These are phyloP conservation scores for Hylaeus anthracinus DNA, from an alignment of 1,140 invertebrate genomes.

Conservation along the genomic window DNA sequence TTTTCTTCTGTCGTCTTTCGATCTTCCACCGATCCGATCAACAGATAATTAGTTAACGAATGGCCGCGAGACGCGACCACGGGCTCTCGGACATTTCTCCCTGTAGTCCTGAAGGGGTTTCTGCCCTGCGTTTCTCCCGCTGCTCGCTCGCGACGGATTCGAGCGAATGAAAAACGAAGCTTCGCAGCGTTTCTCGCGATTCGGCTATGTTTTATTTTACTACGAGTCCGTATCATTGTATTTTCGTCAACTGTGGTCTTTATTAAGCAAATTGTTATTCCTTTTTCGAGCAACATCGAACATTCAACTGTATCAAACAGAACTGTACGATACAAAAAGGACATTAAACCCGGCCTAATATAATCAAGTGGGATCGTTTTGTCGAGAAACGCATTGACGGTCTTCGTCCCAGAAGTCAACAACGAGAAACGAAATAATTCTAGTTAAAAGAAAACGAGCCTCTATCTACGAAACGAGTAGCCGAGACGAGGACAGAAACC, in stretches of 20 bases:
- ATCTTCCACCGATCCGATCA: conserved; percentile 1
- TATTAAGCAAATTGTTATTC: too few relatives aligned
- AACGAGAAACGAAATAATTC: too few relatives aligned
- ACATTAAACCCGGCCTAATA: background rate
- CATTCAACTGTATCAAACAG: conserved; percentile 23
- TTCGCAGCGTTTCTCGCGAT: too few relatives aligned
- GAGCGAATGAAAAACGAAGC: background rate
- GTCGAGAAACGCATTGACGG: too few relatives aligned
- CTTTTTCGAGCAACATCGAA: background rate
- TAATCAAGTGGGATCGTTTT: too few relatives aligned
- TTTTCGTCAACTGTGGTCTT: too few relatives aligned
- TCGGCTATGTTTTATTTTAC: background rate
- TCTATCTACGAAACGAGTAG: background rate
- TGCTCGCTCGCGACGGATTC: conserved; percentile 4
- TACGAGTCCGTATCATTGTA: background rate
- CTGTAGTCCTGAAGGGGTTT: background rate
- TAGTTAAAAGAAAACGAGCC: too few relatives aligned
- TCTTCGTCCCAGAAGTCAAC: too few relatives aligned
- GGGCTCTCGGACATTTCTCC: conserved; percentile 38
- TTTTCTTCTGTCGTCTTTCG: too few relatives aligned
- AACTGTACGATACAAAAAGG: background rate
- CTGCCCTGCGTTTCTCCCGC: background rate
- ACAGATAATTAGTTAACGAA: conserved; percentile 21
- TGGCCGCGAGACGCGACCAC: conserved; percentile 16
- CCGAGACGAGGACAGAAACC: conserved; percentile 17